These are phyloP conservation scores for Pelobates cultripes DNA, from an alignment of 2,797 vertebrate species.

Conservation along the genomic window DNA sequence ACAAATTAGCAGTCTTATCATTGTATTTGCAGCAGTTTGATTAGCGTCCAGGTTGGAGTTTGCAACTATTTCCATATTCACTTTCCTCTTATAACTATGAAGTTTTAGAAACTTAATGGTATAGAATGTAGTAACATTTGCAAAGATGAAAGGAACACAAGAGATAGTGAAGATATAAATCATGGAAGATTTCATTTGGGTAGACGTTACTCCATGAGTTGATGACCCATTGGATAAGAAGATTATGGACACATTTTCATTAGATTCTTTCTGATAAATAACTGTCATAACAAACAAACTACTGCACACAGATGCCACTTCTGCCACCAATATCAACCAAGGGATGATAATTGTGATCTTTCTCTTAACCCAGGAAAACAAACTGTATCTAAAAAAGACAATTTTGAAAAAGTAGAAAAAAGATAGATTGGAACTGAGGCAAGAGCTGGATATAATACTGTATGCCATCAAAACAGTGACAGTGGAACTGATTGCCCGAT, in stretches of 20 bases:
- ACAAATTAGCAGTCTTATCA: background rate
- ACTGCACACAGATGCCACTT: too few species aligned
- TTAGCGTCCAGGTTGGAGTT: background rate
- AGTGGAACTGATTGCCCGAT: background rate
- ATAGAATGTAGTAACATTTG: background rate
- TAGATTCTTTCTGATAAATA: background rate
- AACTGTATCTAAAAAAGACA: background rate
- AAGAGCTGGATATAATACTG: background rate
- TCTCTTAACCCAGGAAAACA: background rate
- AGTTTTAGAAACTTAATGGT: background rate
- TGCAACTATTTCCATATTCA: background rate
- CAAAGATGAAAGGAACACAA: background rate
- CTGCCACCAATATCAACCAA: too few species aligned
- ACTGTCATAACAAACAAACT: background rate
- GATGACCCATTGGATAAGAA: background rate
- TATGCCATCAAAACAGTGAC: background rate
- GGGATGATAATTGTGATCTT: background rate
- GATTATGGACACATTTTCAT: background rate
- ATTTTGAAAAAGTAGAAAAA: conserved; percentile 23
- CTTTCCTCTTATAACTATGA: background rate
- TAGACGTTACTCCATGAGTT: background rate
- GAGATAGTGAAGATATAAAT: background rate
- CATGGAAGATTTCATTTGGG: background rate
- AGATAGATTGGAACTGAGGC: conserved; percentile 1
- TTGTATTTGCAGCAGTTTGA: background rate